A percentile compares a stretch with the other conserved stretches of the same genome.
These are phyloP conservation scores for Aurelia coerulea DNA, from an alignment of 30 jellyfish, hydroid and myxozoan species.

Conservation along the genomic window DNA sequence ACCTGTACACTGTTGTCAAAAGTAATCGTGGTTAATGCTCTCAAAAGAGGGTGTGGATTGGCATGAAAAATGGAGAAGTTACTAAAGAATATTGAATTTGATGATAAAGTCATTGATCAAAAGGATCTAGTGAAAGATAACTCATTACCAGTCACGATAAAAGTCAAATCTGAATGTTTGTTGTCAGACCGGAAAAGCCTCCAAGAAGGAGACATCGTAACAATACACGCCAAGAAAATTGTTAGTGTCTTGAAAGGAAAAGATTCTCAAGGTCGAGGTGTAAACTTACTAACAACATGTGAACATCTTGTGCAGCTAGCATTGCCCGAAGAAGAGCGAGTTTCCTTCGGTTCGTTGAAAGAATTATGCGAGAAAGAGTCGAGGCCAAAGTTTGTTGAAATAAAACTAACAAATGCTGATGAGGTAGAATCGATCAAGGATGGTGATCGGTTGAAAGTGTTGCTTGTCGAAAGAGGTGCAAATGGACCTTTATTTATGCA, in stretches of 20 bases:
- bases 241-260: slow-evolving; percentile 66
- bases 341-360: slow-evolving; percentile 36
- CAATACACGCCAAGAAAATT: slow-evolving; percentile 69
- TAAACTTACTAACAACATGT: slow-evolving; percentile 60
- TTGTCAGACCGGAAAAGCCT: slow-evolving; percentile 30
- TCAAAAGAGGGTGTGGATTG: no score
- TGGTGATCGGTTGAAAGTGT: slow-evolving; percentile 90
- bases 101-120: background rate
- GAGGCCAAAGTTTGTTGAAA: slow-evolving; percentile 87
- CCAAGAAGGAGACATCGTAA: slow-evolving; percentile 67
- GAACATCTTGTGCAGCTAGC: slow-evolving; percentile 65
- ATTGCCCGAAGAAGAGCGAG: slow-evolving; percentile 67
- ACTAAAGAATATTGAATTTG: slow-evolving; percentile 24
- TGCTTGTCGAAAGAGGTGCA: slow-evolving; percentile 76
- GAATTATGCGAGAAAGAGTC: slow-evolving; percentile 73
- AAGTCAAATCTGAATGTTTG: slow-evolving; percentile 31
- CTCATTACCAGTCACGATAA: slow-evolving; percentile 12
- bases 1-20: no score
- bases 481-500: slow-evolving; percentile 86
- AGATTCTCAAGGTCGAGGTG: slow-evolving; percentile 72
- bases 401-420: slow-evolving; percentile 23
- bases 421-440: slow-evolving; percentile 30
- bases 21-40: no score
- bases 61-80: slow-evolving; percentile 38
- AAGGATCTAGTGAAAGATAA: slow-evolving; percentile 25